A percentile compares a stretch with the other conserved stretches of the same genome.
These are phyloP conservation scores for Pollenia labialis DNA, from an alignment of 2,888 invertebrate species.

Conservation along the genomic window DNA sequence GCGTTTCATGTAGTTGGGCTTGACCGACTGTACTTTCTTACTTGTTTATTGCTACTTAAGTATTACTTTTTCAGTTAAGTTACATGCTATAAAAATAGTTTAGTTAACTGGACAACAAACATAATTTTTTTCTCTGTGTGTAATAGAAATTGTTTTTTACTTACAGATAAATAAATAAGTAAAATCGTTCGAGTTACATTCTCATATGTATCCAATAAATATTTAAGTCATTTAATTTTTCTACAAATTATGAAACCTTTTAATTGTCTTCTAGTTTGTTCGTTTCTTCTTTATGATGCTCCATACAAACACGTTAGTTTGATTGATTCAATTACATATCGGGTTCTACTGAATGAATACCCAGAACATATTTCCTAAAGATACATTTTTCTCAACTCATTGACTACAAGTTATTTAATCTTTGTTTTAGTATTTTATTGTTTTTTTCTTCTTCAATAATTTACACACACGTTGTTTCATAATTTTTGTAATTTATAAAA, in stretches of 20 bases:
- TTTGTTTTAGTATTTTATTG: background rate
- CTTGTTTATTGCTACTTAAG: too few relatives aligned
- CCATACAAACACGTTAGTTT: conserved; percentile 8
- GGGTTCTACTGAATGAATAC: conserved; percentile 2
- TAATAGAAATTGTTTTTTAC: too few relatives aligned
- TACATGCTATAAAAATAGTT: too few relatives aligned
- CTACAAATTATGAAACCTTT: conserved; percentile 19
- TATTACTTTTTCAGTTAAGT: too few relatives aligned
- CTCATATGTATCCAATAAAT: too few relatives aligned
- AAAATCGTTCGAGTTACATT: too few relatives aligned
- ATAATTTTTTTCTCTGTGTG: too few relatives aligned
- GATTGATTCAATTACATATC: conserved; percentile 14
- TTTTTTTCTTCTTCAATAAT: background rate
- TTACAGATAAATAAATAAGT: too few relatives aligned
- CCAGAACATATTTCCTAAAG: conserved; percentile 14
- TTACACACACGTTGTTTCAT: background rate
- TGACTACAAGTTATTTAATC: conserved; percentile 35
- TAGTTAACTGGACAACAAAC: too few relatives aligned
- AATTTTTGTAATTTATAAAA: conserved; percentile 28
- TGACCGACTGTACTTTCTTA: too few relatives aligned
- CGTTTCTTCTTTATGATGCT: conserved; percentile 7
- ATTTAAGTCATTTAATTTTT: background rate
- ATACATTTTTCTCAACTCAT: conserved; percentile 30
- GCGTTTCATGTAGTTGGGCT: too few relatives aligned
- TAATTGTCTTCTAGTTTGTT: conserved; percentile 1